phyloP scores from a whole-genome alignment of 2,888 invertebrate species.

The Ochropacha duplaris region DNA sequence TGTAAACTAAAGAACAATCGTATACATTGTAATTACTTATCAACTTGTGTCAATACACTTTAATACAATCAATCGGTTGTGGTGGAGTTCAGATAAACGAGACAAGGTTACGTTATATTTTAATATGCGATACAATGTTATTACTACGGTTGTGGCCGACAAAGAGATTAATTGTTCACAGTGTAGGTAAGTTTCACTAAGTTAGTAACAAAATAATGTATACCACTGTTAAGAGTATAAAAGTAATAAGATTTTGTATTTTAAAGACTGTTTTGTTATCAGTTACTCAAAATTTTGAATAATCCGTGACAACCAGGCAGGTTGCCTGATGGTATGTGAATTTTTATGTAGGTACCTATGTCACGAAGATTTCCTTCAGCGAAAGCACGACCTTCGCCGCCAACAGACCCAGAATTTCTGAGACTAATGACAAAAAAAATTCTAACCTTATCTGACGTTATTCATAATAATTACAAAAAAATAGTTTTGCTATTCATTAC shows the following conservation, averaged over 20 bases:
- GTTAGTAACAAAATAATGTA: not conserved
- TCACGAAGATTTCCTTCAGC: too few species aligned
- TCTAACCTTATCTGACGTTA: too few species aligned
- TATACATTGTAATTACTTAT: not conserved
- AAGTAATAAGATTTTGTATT: not conserved
- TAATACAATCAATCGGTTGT: constrained; percentile 9
- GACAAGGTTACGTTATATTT: constrained; percentile 1
- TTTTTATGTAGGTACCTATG: too few species aligned
- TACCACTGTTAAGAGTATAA: not conserved
- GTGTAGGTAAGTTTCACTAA: too few species aligned
- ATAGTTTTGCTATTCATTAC: too few species aligned
- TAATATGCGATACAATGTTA: constrained; percentile 7
- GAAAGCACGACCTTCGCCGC: too few species aligned
- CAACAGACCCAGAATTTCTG: too few species aligned
- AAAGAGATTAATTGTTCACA: not conserved
- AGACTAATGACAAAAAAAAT: too few species aligned
- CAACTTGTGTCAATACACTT: constrained; percentile 5
- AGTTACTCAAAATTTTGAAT: not conserved
- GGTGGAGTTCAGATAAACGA: not conserved
- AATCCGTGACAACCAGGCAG: not conserved
- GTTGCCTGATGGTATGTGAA: too few species aligned
- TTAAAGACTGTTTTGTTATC: too few species aligned
- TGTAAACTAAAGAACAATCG: not conserved
- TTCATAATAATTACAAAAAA: too few species aligned
- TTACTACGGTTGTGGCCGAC: not conserved